Evolutionary conservation across 2,113 vertebrate species (phyloP), one percentile per base, ranked within the genome.

Genomic region (Terrapene triunguis): DNA sequence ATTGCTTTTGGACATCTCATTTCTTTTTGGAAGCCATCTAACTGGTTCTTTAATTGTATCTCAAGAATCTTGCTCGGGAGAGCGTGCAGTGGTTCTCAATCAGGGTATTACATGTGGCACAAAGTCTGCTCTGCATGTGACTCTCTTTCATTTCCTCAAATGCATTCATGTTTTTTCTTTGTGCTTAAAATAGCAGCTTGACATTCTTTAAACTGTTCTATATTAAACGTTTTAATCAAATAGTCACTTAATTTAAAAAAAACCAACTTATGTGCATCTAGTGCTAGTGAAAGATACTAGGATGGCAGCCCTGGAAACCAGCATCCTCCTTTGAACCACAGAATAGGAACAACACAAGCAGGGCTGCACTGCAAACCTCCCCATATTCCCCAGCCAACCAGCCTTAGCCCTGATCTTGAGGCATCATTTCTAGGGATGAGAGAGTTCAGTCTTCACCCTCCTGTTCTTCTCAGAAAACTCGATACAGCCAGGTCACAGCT

Each of bases 41-140:
- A 84, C 8, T 54, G 92, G 80, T 85, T 92, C 54, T 88, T 89
- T 54, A 84, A 90, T 95, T 53, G 90, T 86, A 51, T 79, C 54
- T 80, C 79, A 53, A 85, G 53, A 92, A 91, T 78, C 65, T 88
- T 81, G 44, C 72, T 65, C 83, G 29, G 55, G 25, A 80, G 84
- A 47, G 6, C 4, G 22, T 29, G 32, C 83, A 42, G 59, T 21
- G 82, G 72, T 22, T 92, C 89, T 84, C 87, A 10, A 54, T 94
- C 54, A 51, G 48, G 27, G 5, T 5, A 7, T 48, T 44, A 44
- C 29, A 35, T n/a, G 53, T 84, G 38, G 38, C 32, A 42, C 2
- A 4, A 87, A 92, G 48, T 10, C 83, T 90, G 53, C 84, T 95
- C 65, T 83, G 57, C 80, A 95, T 86, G 85, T 38, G 69, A 24